A percentile compares a stretch with the other conserved stretches of the same genome.
These are phyloP conservation scores for Cyrtorhinus lividipennis DNA, from an alignment of 1,140 invertebrate species.

Conservation along the genomic window DNA sequence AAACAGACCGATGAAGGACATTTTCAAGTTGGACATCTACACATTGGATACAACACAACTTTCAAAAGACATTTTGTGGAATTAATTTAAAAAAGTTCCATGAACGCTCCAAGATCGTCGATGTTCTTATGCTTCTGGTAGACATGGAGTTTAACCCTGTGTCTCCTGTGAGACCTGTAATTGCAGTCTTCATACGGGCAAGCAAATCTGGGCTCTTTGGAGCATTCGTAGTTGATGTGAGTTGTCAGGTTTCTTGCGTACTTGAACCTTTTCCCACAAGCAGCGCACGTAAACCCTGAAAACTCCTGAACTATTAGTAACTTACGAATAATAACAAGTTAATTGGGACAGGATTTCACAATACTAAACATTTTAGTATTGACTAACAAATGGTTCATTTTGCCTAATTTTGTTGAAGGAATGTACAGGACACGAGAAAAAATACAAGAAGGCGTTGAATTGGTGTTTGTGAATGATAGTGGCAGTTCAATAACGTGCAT, in stretches of 20 bases:
- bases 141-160: background rate
- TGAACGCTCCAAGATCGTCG: background rate
- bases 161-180: slow-evolving; percentile 27
- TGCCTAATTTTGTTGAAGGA: no score
- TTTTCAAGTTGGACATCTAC: no score
- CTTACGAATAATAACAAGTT: no score
- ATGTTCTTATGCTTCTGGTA: background rate
- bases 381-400: background rate
- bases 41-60: no score
- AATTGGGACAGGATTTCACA: background rate
- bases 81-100: no score
- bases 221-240: slow-evolving; percentile 22
- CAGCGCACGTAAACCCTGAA: background rate
- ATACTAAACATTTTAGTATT: background rate
- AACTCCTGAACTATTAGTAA: background rate
- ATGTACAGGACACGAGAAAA: no score
- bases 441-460: no score
- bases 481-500: no score
- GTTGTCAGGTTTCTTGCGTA: slow-evolving; percentile 3
- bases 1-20: no score
- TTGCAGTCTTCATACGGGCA: slow-evolving; percentile 15
- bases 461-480: no score
- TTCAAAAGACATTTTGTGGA: no score
- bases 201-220: slow-evolving; percentile 18
- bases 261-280: slow-evolving; percentile 4